A percentile compares a stretch with the other conserved stretches of the same genome.
Evolutionary conservation across 2,888 invertebrate genomes (phyloP).

Genomic region (Slavum lentiscoides): DNA sequence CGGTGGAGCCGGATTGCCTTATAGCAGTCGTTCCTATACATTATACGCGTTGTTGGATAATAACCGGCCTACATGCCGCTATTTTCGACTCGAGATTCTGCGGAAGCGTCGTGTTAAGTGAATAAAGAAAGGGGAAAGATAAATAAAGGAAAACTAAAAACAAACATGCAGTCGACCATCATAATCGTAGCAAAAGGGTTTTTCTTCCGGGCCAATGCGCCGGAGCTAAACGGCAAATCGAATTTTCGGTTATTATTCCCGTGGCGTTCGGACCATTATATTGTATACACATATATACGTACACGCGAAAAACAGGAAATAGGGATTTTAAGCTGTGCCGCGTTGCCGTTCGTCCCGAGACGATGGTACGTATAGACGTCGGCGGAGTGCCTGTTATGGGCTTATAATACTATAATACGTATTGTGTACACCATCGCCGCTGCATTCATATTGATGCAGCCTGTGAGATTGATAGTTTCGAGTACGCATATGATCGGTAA

Average conservation of each 20-base stretch:
- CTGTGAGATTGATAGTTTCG: no score
- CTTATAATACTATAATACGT: no score
- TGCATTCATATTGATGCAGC: no score
- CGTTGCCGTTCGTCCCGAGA: no score
- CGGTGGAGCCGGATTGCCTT: no score
- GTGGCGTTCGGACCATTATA: not conserved
- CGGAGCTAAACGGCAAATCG: constrained; percentile 18
- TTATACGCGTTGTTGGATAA: no score
- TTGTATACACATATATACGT: not conserved
- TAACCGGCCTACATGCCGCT: no score
- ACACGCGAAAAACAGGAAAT: constrained; percentile 14
- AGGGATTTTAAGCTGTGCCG: not conserved
- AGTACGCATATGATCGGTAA: no score
- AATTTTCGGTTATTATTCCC: constrained; percentile 30
- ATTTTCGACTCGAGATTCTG: not conserved
- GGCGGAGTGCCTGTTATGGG: no score
- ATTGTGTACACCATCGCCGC: no score
- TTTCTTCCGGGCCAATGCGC: constrained; percentile 9
- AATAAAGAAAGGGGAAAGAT: not conserved
- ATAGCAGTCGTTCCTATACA: no score
- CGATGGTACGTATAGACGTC: no score
- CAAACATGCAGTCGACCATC: constrained; percentile 17
- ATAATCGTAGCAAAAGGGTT: not conserved
- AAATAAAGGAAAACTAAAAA: not conserved
- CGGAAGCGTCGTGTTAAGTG: constrained; percentile 7